phyloP scores from a whole-genome alignment of 2,113 vertebrate genomes.

The Apus apus region DNA sequence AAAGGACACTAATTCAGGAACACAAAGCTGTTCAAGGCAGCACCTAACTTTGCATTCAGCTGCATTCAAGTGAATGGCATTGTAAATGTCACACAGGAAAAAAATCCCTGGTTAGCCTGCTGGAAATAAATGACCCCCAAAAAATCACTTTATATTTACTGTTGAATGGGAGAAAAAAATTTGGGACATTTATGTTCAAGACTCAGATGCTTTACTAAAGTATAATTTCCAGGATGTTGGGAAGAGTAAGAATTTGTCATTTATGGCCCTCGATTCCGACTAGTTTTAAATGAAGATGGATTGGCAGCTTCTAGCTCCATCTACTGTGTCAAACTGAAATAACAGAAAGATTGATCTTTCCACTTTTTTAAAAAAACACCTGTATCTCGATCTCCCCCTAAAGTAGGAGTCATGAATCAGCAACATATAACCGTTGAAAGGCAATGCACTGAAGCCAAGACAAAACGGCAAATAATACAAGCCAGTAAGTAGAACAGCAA shows the following conservation, averaged over 20 bases:
- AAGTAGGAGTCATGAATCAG: not conserved
- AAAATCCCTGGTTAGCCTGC: not conserved
- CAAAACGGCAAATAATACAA: not conserved
- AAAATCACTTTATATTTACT: not conserved
- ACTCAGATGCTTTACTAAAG: not conserved
- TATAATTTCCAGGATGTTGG: not conserved
- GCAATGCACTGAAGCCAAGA: not conserved
- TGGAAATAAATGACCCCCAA: not conserved
- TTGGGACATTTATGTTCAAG: not conserved
- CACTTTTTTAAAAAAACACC: not conserved
- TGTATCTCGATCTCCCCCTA: too few relatives aligned
- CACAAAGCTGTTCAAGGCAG: not conserved
- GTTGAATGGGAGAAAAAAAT: not conserved
- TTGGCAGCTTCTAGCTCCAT: not conserved
- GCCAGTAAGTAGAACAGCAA: rapidly evolving
- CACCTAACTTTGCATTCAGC: not conserved
- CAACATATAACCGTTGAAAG: not conserved
- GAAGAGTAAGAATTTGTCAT: not conserved
- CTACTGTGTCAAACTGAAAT: not conserved
- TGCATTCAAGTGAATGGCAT: not conserved
- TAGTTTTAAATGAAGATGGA: not conserved
- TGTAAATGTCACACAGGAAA: not conserved
- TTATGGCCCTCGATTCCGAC: not conserved
- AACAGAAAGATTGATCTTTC: not conserved
- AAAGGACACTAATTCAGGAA: not conserved